Base-by-base conservation (phyloP, 2,797 vertebrate species). In the Epinephelus coioides region DNA sequence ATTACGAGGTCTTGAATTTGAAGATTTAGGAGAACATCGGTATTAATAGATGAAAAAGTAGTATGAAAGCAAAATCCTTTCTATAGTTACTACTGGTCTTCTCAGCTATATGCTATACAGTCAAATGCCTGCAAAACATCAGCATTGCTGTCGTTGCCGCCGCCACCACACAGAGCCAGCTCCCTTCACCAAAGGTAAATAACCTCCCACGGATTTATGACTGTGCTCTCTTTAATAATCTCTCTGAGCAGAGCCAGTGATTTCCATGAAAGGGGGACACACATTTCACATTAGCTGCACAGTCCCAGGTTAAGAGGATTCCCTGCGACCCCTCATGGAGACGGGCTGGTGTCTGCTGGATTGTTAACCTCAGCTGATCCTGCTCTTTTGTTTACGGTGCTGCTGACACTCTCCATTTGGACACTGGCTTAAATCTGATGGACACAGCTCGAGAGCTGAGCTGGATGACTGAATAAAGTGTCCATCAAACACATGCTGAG, bases 281-380 rank as follows among this genome's bases (percentile, higher is more conserved):
- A 72, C 49, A 68, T 73, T 78, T 88, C 86, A 84, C 80, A 87
- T 82, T 80, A 86, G 86, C 85, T 66, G 51, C 78, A 59, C 14
- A 43, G 82, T 73, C 67, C 64, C 76, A 80, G 69, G 91, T 89
- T 93, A 92, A 94, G 88, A 93, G 90, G 93, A 93, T 93, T 94
- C 86, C 66, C 53, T 34, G 17, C 19, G 27, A 85, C 74, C 76
- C 62, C 81, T 78, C 50, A 13, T 63, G 47, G 59, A 81, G 75
- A 72, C 21, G 1, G 49, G 27, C 63, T 53, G 54, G 60, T 76
- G 68, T 75, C 55, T 2, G 64, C 54, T 38, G 40, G 73, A 81
- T 68, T 76, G 82, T 84, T 84, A 73, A 67, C 79, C 85, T 86
- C 51, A 6, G 51, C 62, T 76, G 81, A 82, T 82, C 68, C 68